Evolutionary conservation across 2,113 vertebrate genomes (phyloP).

Genomic region (Actenoides hombroni): DNA sequence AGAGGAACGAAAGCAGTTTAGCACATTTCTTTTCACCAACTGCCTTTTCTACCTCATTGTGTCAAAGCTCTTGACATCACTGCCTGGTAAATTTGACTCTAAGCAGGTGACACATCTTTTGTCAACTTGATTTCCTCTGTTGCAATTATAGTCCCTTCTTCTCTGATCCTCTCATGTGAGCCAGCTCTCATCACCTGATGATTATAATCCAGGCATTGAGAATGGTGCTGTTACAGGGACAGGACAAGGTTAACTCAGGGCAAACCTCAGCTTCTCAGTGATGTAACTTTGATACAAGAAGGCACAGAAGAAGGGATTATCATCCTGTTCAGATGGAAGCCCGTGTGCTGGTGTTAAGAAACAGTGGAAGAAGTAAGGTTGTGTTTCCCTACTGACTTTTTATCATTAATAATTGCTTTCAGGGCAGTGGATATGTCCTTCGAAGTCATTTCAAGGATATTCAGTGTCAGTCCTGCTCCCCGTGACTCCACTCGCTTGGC

Average conservation of each 20-base stretch:
- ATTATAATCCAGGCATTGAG: neutral
- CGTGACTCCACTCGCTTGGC: constrained; percentile 78
- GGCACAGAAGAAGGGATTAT: neutral
- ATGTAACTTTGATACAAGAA: neutral
- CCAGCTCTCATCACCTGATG: neutral
- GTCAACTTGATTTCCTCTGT: neutral
- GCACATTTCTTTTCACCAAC: neutral
- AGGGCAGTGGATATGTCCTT: constrained; percentile 78
- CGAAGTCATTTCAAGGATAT: constrained; percentile 80
- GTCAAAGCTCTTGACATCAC: neutral
- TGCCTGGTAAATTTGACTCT: neutral
- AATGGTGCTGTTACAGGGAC: neutral
- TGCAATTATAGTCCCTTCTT: neutral
- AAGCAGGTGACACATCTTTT: neutral
- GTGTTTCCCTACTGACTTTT: constrained; percentile 75
- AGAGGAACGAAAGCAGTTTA: neutral
- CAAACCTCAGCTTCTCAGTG: neutral
- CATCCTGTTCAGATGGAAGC: neutral
- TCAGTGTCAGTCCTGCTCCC: constrained; percentile 81
- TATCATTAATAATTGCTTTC: constrained; percentile 82
- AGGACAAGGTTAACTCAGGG: neutral
- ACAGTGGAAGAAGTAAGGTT: neutral
- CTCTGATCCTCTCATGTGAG: neutral
- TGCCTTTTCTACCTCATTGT: neutral
- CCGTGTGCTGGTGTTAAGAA: neutral